Percentiles rank a stretch among this genome's conserved stretches.
Conservation (phyloP, 2,113 vertebrate species). For the Chrysochloris asiatica region DNA sequence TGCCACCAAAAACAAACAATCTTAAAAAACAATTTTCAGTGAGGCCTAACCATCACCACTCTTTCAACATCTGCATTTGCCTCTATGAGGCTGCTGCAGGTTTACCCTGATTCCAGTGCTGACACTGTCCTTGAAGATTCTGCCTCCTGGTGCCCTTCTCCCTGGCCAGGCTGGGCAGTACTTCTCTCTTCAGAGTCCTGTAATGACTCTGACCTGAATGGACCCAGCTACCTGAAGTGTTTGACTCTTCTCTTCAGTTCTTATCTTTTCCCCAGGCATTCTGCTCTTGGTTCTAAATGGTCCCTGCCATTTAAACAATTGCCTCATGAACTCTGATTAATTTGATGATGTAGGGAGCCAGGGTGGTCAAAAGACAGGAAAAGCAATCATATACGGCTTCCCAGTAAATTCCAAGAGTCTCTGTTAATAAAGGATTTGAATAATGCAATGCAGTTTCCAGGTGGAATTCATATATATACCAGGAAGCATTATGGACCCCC, state of each 20-base stretch:
- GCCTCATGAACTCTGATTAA: conserved; percentile 6
- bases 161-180: not conserved
- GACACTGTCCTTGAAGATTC: not conserved
- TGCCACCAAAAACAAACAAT: not conserved
- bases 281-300: conserved; percentile 23
- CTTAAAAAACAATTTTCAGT: not conserved
- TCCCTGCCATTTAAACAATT: conserved; percentile 43
- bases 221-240: conserved; percentile 6
- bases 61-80: not conserved
- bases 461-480: no score
- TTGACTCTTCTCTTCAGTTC: not conserved
- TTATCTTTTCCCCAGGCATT: conserved; percentile 30
- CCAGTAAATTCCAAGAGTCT: no score
- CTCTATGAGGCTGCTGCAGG: not conserved
- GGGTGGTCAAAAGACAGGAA: not conserved
- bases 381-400: no score
- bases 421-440: no score
- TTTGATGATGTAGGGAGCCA: not conserved
- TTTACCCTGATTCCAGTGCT: not conserved
- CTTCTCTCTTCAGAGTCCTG: not conserved
- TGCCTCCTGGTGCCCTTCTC: not conserved
- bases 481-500: no score
- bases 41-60: not conserved
- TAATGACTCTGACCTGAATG: conserved; percentile 36
- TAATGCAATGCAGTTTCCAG: no score